Evolutionary conservation across 2,797 vertebrate genomes (phyloP).

Genomic region (Falco berigora): DNA sequence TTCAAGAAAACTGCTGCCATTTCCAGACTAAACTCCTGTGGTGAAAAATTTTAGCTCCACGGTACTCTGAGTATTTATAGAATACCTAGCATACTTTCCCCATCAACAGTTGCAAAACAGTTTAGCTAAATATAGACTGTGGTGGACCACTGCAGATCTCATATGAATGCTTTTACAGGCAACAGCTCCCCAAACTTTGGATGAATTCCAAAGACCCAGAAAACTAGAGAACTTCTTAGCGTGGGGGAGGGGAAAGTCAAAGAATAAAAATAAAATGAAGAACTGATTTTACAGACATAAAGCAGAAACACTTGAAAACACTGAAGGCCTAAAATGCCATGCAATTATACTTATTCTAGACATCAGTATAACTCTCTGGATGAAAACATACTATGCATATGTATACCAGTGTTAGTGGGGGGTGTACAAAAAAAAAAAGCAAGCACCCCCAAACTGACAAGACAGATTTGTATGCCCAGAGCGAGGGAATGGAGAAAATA

Average conservation of each 20-base stretch:
- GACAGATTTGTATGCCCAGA: background rate
- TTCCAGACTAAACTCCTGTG: background rate
- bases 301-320: background rate
- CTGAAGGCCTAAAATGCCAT: background rate
- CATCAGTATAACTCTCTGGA: background rate
- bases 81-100: slow-evolving; percentile 54
- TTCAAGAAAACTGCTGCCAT: background rate
- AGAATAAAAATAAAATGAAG: background rate
- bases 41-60: background rate
- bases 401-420: background rate
- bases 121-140: slow-evolving; percentile 65
- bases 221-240: background rate
- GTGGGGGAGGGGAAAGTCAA: background rate
- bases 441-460: background rate
- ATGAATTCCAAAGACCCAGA: slow-evolving; percentile 20
- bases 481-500: background rate
- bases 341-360: background rate
- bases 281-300: background rate
- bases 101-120: slow-evolving; percentile 58
- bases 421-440: background rate
- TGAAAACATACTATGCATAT: background rate
- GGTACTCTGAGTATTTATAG: background rate
- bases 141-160: slow-evolving; percentile 40
- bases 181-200: background rate
- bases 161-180: slow-evolving; percentile 23